Evolutionary conservation across 2,797 vertebrate genomes (phyloP).

Genomic region (Pogoniulus pusillus): DNA sequence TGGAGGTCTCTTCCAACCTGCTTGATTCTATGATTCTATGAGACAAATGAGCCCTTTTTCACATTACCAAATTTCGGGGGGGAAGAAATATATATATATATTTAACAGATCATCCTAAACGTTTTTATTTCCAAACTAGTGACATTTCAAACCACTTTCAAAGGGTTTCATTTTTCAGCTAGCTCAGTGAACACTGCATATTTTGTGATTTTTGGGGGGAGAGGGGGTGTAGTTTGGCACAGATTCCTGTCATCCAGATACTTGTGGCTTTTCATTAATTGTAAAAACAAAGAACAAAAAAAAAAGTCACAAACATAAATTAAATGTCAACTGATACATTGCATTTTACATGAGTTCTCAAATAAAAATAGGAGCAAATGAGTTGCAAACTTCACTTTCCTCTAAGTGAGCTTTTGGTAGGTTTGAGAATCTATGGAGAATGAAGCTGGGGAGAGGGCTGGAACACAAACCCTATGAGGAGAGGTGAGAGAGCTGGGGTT

Average conservation of each 20-base stretch:
- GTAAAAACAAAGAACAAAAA: too few species aligned
- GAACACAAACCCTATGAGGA: too few species aligned
- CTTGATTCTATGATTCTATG: too few species aligned
- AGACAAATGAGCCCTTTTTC: constrained; percentile 39
- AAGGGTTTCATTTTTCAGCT: neutral
- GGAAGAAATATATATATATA: constrained; percentile 30
- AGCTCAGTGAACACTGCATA: neutral
- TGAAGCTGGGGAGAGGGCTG: too few species aligned
- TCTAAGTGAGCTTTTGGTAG: neutral
- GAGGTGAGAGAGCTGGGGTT: too few species aligned
- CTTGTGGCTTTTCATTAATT: neutral
- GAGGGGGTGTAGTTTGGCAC: neutral
- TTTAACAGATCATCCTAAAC: neutral
- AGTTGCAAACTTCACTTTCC: neutral
- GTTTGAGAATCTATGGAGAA: neutral
- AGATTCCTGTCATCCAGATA: neutral
- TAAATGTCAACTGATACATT: neutral
- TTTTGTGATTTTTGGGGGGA: neutral
- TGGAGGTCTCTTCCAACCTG: too few species aligned
- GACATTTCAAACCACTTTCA: neutral
- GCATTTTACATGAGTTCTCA: neutral
- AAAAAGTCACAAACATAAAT: constrained; percentile 36
- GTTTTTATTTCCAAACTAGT: neutral
- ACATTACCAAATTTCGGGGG: neutral
- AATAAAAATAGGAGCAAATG: neutral